Conservation (phyloP, 1,140 invertebrate genomes). For the Bradysia coprophila region DNA sequence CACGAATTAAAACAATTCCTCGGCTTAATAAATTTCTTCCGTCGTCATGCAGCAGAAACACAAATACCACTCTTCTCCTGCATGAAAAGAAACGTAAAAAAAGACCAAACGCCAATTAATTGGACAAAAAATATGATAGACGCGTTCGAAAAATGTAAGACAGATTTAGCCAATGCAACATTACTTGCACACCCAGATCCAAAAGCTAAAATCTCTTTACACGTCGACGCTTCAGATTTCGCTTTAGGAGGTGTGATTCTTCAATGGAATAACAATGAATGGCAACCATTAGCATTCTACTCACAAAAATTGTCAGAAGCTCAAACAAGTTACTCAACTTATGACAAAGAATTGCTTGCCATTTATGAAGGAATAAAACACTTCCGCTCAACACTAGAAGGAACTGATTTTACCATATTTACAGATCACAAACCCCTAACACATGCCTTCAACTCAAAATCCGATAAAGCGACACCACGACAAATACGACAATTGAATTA, state of each 20-base stretch:
- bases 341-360: slow-evolving; percentile 19
- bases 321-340: slow-evolving; percentile 13
- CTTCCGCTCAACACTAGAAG: slow-evolving; percentile 17
- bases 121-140: slow-evolving; percentile 8
- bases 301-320: slow-evolving; percentile 8
- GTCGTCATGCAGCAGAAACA: neutral
- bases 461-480: slow-evolving; percentile 7
- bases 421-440: slow-evolving; percentile 25
- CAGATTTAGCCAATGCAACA: slow-evolving; percentile 7
- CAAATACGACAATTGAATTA: slow-evolving; percentile 12
- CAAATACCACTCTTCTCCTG: slow-evolving; percentile 4
- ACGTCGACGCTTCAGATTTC: slow-evolving; percentile 6
- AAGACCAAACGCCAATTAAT: slow-evolving; percentile 7
- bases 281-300: slow-evolving; percentile 14
- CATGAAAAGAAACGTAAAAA: slow-evolving; percentile 2
- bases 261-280: slow-evolving; percentile 6
- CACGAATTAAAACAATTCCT: neutral
- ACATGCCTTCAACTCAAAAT: slow-evolving; percentile 8
- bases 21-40: neutral
- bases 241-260: slow-evolving; percentile 8
- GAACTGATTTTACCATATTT: slow-evolving; percentile 11
- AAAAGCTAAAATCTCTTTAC: slow-evolving; percentile 1
- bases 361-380: slow-evolving; percentile 14
- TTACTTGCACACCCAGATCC: slow-evolving; percentile 2
- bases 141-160: slow-evolving; percentile 11